phyloP scores from a whole-genome alignment of 2,113 vertebrate species.

The Peromyscus leucopus region DNA sequence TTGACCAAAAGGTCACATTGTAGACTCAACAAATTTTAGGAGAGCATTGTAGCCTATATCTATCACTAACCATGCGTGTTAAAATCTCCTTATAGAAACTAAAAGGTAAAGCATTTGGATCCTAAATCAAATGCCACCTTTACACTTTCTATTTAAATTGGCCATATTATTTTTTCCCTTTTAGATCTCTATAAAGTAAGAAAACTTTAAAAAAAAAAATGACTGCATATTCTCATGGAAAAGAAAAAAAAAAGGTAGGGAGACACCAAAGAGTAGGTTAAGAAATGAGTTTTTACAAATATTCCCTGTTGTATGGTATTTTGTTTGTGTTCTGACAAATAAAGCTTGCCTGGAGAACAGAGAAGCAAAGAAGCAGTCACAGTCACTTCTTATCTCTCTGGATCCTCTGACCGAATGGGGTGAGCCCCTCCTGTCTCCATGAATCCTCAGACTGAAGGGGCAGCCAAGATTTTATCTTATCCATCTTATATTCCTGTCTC shows the following conservation, averaged over 20 bases:
- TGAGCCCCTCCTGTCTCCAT: too few species aligned
- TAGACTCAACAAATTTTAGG: neutral
- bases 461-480: too few species aligned
- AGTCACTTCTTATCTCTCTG: too few species aligned
- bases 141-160: slow-evolving; percentile 16
- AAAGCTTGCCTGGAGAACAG: too few species aligned
- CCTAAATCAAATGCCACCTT: neutral
- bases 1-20: slow-evolving; percentile 32
- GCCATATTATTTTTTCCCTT: slow-evolving; percentile 21
- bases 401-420: too few species aligned
- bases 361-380: too few species aligned
- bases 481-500: too few species aligned
- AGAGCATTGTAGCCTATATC: neutral
- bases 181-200: slow-evolving; percentile 5
- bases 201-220: slow-evolving; percentile 44
- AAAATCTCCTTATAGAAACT: neutral
- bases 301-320: neutral
- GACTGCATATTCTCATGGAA: slow-evolving; percentile 10
- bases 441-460: too few species aligned
- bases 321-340: too few species aligned
- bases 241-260: slow-evolving; percentile 51
- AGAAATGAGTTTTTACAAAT: slow-evolving; percentile 29
- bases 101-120: slow-evolving; percentile 23
- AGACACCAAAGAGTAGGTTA: slow-evolving; percentile 50
- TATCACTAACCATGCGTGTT: neutral